Conservation (phyloP, 2,113 vertebrate species). For the Megalops atlanticus region DNA sequence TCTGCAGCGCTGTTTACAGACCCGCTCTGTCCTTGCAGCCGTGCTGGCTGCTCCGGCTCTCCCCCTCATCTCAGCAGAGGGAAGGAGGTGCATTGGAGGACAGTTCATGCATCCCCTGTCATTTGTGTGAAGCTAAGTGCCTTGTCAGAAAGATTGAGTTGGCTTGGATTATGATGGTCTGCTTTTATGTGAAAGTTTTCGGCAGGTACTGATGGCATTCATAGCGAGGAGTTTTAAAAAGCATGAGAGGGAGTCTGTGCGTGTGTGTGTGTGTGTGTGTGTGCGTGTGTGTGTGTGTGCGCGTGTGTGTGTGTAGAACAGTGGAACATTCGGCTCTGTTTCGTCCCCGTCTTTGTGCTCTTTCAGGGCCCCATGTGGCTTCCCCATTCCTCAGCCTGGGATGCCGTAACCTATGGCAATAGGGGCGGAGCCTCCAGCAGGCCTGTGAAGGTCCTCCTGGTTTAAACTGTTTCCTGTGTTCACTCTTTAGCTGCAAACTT, state of each 20-base stretch:
- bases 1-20: constrained; percentile 48
- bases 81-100: background rate
- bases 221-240: background rate
- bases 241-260: background rate
- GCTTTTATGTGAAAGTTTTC: background rate
- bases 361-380: constrained; percentile 43
- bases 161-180: background rate
- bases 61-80: constrained; percentile 46
- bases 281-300: constrained; percentile 24
- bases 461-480: no score
- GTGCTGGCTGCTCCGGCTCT: constrained; percentile 32
- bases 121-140: background rate
- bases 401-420: constrained; percentile 71
- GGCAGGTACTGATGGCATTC: background rate
- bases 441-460: background rate
- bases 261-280: constrained; percentile 29
- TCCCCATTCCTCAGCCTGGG: constrained; percentile 64
- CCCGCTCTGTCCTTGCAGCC: constrained; percentile 27
- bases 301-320: background rate
- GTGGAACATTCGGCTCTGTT: constrained; percentile 18
- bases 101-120: background rate
- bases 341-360: constrained; percentile 44
- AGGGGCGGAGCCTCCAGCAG: constrained; percentile 28
- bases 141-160: background rate
- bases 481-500: no score